Conservation (phyloP, 2,888 invertebrate species). For the Oligia latruncula region DNA sequence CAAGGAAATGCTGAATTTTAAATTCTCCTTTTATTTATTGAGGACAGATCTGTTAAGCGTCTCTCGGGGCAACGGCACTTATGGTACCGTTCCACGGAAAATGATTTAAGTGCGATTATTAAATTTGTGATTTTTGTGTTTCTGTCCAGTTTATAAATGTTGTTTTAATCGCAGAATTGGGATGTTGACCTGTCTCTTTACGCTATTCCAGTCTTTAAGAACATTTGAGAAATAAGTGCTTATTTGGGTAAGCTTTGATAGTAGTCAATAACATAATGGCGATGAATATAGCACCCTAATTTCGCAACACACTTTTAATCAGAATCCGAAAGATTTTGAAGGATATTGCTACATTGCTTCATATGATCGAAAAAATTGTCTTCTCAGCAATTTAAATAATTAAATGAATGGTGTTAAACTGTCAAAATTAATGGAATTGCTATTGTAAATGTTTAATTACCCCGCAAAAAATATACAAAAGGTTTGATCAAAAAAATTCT, state of each 20-base stretch:
- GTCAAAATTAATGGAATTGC: neutral
- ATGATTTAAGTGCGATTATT: neutral
- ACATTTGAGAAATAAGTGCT: neutral
- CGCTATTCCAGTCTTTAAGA: neutral
- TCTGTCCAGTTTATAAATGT: neutral
- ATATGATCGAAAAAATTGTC: neutral
- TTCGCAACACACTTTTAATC: neutral
- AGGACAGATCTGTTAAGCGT: slow-evolving; percentile 7
- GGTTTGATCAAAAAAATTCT: neutral
- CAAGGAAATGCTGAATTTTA: slow-evolving; percentile 34
- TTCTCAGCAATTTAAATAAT: neutral
- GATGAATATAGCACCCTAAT: neutral
- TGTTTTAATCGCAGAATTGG: neutral
- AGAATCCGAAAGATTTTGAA: neutral
- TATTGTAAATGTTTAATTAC: neutral
- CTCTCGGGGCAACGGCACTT: neutral
- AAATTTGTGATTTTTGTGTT: neutral
- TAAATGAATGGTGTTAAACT: neutral
- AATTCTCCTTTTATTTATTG: slow-evolving; percentile 44
- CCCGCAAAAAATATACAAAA: neutral
- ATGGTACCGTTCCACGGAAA: neutral
- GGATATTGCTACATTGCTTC: neutral
- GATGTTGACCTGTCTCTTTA: neutral
- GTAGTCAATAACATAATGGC: neutral
- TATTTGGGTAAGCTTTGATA: neutral